Evolutionary conservation across 2,113 vertebrate genomes (phyloP), one percentile per base, ranked within the genome.

Genomic region (Hirundichthys speculiger): DNA sequence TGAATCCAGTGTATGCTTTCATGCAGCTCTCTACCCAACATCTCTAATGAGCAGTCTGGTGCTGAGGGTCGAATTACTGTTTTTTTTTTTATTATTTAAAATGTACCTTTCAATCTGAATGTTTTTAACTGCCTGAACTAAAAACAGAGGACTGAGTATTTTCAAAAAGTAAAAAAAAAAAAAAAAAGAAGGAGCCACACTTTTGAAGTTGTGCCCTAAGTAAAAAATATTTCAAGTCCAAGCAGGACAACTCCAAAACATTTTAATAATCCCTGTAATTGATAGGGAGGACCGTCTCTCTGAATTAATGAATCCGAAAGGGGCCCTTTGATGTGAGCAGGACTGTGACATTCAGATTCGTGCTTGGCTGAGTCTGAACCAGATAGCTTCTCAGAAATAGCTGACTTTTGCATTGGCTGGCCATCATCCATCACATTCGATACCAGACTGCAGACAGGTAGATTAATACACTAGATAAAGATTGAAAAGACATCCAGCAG

Each of bases 301-400:
- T 15, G 72, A 81, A 83, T 85, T 85, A 88, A 91, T 87, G 82
- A 87, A 83, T 85, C 73, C 71, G 59, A 86, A 84, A 70, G 71
- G 66, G 63, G 40, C 64, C 62, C 75, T 88, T 90, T 90, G 87
- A 90, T 82, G 85, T 90, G 73, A 75, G 84, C 57, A 51, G 69
- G 64, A 73, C 81, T 87, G 79, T 88, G 87, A 87, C 84, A 85
- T 86, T 86, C 88, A 87, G 68, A 85, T 81, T 86, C 75, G 77
- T 65, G 81, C 82, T 62, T 48, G 74, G 64, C 68, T 79, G 69
- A 76, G 76, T 89, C 80, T 81, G 86, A 84, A 88, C 67, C 64
- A 86, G 84, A 87, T 78, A 83, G 79, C 79, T 61, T 15, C 67
- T 73, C 60, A 30, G 75, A 88, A 87, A 85, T 40, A 84, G 88